These are phyloP conservation scores for Saxidomus purpurata DNA, from an alignment of 1,140 invertebrate genomes.

Conservation along the genomic window DNA sequence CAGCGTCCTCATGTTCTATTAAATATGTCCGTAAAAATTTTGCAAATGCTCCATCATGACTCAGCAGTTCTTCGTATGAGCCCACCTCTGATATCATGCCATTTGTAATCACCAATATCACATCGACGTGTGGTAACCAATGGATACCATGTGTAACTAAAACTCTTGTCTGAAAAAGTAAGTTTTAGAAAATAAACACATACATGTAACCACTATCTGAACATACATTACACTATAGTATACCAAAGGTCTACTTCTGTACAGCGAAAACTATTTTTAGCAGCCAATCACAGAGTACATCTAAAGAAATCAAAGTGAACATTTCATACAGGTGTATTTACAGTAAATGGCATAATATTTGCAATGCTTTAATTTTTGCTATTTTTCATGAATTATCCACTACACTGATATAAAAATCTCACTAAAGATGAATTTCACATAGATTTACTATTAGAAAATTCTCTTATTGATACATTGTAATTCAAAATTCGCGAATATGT, in stretches of 20 bases:
- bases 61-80: conserved; percentile 88
- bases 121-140: conserved; percentile 93
- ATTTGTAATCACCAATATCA: conserved; percentile 94
- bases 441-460: no score
- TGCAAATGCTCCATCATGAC: conserved; percentile 81
- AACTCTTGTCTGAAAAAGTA: conserved; percentile 76
- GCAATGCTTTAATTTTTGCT: no score
- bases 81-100: conserved; percentile 94
- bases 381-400: no score
- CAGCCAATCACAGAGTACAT: no score
- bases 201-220: neutral
- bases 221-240: neutral
- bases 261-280: neutral
- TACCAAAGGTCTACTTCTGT: neutral
- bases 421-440: no score
- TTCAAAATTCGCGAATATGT: no score
- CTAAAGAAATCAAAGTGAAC: no score
- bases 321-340: no score
- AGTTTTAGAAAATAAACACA: neutral
- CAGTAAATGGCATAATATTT: no score
- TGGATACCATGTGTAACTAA: conserved; percentile 79
- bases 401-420: no score
- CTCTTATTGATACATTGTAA: no score
- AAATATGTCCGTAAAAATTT: conserved; percentile 78
- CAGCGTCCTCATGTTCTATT: conserved; percentile 57